Conservation (phyloP, 2,113 vertebrate species). For the Caranx ignobilis region DNA sequence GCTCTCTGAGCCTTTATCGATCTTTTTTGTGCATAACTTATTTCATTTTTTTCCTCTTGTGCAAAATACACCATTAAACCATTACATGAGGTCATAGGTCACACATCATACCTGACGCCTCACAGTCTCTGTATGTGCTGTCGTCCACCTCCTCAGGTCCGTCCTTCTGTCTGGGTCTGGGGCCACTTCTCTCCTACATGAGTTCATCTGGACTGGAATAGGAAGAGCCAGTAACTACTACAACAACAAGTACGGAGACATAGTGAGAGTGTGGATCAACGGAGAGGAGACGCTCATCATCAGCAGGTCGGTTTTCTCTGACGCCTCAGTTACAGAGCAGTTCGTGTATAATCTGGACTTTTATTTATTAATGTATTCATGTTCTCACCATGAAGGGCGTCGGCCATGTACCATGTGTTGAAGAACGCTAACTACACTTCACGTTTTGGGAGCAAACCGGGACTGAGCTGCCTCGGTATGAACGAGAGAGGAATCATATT, state of each 20-base stretch:
- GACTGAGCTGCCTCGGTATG: slow-evolving; percentile 93
- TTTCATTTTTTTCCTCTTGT: too few species aligned
- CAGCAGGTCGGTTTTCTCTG: slow-evolving; percentile 87
- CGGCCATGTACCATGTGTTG: slow-evolving; percentile 90
- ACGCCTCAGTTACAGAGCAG: not conserved
- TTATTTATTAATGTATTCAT: too few species aligned
- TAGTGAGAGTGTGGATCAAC: slow-evolving; percentile 94
- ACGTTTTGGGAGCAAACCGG: slow-evolving; percentile 91
- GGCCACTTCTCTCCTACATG: slow-evolving; percentile 81
- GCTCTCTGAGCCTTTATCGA: too few species aligned
- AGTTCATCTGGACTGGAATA: slow-evolving; percentile 90
- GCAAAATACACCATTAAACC: too few species aligned
- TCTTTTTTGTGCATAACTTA: too few species aligned
- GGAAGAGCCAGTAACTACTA: slow-evolving; percentile 96
- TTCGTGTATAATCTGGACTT: not conserved
- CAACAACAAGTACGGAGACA: slow-evolving; percentile 93
- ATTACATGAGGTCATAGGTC: too few species aligned
- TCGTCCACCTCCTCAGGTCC: slow-evolving; percentile 84
- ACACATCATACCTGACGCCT: not conserved
- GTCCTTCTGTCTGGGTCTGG: slow-evolving; percentile 87
- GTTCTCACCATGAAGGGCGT: slow-evolving; percentile 83
- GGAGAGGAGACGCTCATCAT: slow-evolving; percentile 95
- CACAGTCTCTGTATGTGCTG: not conserved
- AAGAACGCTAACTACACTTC: slow-evolving; percentile 89
- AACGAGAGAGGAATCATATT: slow-evolving; percentile 95